Conservation (phyloP, 1,140 invertebrate genomes). For the Pseudomyrmex dendroicus region DNA sequence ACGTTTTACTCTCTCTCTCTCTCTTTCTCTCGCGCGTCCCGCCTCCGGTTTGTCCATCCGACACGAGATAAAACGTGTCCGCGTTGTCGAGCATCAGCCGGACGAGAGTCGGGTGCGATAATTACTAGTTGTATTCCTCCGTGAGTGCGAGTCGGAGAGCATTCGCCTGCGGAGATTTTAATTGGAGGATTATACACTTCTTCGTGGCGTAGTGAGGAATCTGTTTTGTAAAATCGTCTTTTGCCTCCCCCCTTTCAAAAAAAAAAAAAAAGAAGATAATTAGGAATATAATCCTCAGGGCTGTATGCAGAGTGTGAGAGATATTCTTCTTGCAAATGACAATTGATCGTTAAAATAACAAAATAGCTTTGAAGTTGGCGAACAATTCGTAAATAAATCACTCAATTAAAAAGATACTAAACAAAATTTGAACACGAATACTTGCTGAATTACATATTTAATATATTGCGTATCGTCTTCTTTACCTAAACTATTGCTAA, state of each 20-base stretch:
- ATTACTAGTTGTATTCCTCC: constrained; percentile 63
- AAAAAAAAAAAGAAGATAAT: too few relatives aligned
- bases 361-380: too few relatives aligned
- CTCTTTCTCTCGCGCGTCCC: constrained; percentile 57
- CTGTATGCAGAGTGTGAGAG: too few relatives aligned
- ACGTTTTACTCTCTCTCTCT: constrained; percentile 8
- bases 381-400: too few relatives aligned
- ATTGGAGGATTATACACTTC: constrained; percentile 43
- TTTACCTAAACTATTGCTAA: not conserved
- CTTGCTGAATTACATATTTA: not conserved
- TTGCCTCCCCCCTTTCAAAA: too few relatives aligned
- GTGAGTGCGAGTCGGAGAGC: constrained; percentile 16
- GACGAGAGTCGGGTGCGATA: constrained; percentile 57
- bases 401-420: too few relatives aligned
- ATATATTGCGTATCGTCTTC: too few relatives aligned
- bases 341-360: not conserved
- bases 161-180: constrained; percentile 48
- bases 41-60: constrained; percentile 41
- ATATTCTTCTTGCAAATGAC: not conserved
- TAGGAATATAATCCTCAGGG: too few relatives aligned
- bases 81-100: constrained; percentile 41
- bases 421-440: not conserved
- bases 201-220: not conserved
- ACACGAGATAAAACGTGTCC: constrained; percentile 66
- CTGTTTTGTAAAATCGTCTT: not conserved